Base-by-base conservation (phyloP, 2,797 vertebrate genomes). In the Platyrinchus mystaceus region DNA sequence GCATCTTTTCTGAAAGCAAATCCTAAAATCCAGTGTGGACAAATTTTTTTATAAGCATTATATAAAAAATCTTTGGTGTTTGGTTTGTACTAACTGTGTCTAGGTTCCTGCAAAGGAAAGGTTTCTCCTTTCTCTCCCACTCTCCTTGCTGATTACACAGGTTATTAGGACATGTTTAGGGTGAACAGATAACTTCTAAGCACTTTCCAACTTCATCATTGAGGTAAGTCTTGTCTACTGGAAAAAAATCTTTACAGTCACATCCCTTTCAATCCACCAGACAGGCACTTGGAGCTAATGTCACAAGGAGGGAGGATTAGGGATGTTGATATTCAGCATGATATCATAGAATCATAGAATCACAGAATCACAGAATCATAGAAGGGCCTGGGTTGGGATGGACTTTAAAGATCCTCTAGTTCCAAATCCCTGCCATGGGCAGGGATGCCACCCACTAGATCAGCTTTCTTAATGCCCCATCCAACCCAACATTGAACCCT, bases 371-470 rank as follows among this genome's bases (percentile, higher is more conserved):
- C 19, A 44, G 49, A 63, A 58, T 34, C 16, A 44, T 11, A 70
- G 28, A 50, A 63, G n/a, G 16, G 7, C 24, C 37, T 64, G 12
- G 9, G 4, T 11, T 56, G 43, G 2, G 43, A 44, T 20, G 8
- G n/a, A 50, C 28, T 58, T 39, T 18, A 50, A 63, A 64, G 28
- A 39, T 26, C 37, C 44, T 30, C 19, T 30, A 11, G 6, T 22
- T 70, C 49, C 64, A 70, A 63, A 14, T 1, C 0, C 16, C 18
- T 24, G 11, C 16, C 23, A 26, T 26, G 6, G 23, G 11, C 23
- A 56, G 1, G 0, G 32, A 24, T n/a, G 13, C 4, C 23, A 24
- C 9, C 23, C 43, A 28, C 32, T 37, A n/a, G 2, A 37, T 7
- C 2, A 14, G 7, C 6, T 18, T 43, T 14, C 11, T 63, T 28